Base-by-base conservation (phyloP, 2,888 invertebrate genomes). In the Thecophora atra region DNA sequence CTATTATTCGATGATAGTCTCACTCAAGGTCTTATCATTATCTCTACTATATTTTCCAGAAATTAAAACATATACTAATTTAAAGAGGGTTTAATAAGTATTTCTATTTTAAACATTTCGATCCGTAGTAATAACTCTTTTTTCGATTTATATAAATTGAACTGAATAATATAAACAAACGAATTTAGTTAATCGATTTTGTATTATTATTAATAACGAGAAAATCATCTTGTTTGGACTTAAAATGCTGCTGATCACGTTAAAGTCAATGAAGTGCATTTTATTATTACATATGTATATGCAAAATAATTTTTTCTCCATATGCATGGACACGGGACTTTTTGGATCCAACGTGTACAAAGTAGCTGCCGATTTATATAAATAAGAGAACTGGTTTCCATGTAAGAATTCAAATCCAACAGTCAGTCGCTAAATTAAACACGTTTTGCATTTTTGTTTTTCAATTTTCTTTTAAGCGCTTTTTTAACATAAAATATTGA, bases 401-500 rank as follows among this genome's bases (percentile, higher is more conserved):
- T 52, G 63, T 30, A 70, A 63, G 62, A 62, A 63, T 63, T 63
- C 63, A 63, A 62, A 70, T 70, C 63, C 70, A 70, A 26, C 70
- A n/a, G 70, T 63, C 62, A 63, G 37, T 51, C 15, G 70, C 51
- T 63, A 60, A 64, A 52, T 28, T 51, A 58, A 58, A 58, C 70
- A 52, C 62, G 70, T 63, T 63, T 52, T 70, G 58, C 58, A 56
- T 58, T 68, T 67, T 68, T 42, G 13, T 21, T 67, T 28, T 21
- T 52, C 51, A 11, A 52, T 47, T 24, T 51, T 28, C 21, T 21
- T 52, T 44, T 62, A 28, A 44, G 30, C 21, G 47, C 26, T 63
- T 21, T 37, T 52, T 52, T 44, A 17, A 63, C 28, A 63, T 62
- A 52, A 70, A 52, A 70, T 70, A 62, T 63, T 62, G 70, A 70